phyloP scores from a whole-genome alignment of 2,113 vertebrate genomes.

The Otolemur garnettii region DNA sequence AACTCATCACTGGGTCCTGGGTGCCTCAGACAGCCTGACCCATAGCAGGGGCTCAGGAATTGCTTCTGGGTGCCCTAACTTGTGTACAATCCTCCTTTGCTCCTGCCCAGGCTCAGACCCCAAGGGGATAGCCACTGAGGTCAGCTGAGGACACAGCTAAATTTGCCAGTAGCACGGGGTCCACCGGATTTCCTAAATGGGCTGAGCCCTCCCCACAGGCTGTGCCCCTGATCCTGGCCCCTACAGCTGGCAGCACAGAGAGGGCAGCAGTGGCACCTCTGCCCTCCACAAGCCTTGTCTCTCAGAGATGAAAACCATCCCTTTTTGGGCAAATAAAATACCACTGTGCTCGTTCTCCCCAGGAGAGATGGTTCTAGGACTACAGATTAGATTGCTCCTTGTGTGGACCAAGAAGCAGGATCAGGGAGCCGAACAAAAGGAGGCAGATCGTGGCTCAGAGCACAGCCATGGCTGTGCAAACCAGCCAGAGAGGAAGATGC shows the following conservation, averaged over 20 bases:
- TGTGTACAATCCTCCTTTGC: fast-evolving
- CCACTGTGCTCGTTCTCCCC: background rate
- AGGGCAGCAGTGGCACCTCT: fast-evolving
- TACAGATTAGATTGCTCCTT: fast-evolving
- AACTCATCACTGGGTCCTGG: fast-evolving
- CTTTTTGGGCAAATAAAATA: background rate
- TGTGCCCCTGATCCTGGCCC: too few species aligned
- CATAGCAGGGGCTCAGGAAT: fast-evolving
- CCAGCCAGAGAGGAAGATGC: background rate
- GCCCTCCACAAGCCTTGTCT: background rate
- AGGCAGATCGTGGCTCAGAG: background rate
- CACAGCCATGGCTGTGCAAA: background rate
- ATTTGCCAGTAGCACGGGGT: background rate
- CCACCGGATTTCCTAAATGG: fast-evolving
- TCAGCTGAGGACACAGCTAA: too few species aligned
- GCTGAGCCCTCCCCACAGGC: background rate
- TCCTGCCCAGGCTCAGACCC: fast-evolving
- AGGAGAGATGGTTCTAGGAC: too few species aligned
- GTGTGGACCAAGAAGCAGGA: background rate
- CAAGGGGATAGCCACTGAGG: fast-evolving
- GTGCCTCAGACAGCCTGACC: background rate
- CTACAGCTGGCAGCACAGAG: fast-evolving
- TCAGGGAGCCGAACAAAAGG: fast-evolving
- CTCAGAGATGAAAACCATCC: fast-evolving
- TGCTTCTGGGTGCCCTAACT: fast-evolving